A percentile compares a stretch with the other conserved stretches of the same genome.
phyloP scores from a whole-genome alignment of 2,888 invertebrate genomes.

The Ashinkailepas kermadecensis region DNA sequence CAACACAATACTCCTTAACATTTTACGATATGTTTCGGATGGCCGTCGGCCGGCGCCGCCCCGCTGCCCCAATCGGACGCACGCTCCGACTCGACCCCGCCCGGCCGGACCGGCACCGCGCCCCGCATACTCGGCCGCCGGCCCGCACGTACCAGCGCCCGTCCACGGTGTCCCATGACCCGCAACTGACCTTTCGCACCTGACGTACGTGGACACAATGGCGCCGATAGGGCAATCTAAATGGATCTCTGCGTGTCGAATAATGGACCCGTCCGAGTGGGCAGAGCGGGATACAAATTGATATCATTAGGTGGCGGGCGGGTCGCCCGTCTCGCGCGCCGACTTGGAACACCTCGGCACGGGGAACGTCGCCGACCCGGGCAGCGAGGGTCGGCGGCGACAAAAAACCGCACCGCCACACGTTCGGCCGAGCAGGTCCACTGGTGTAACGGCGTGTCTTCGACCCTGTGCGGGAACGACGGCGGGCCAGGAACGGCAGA shows the following conservation, averaged over 20 bases:
- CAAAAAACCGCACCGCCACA: constrained; percentile 2
- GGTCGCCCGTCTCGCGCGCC: neutral
- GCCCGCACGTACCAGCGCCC: neutral
- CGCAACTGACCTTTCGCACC: neutral
- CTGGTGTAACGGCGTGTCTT: too few relatives aligned
- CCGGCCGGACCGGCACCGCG: neutral
- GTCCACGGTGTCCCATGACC: neutral
- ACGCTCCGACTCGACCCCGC: too few relatives aligned
- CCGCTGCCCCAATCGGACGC: neutral
- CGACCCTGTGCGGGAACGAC: too few relatives aligned
- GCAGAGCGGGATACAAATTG: neutral
- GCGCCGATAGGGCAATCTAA: constrained; percentile 17
- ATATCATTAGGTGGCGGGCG: neutral
- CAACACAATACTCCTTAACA: too few relatives aligned
- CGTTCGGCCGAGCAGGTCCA: neutral
- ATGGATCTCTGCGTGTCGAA: neutral
- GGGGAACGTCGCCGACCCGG: neutral
- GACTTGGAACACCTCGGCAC: neutral
- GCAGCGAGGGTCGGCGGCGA: neutral
- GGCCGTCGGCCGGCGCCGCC: neutral
- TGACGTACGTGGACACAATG: neutral
- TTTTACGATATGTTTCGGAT: neutral
- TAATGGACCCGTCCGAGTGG: neutral
- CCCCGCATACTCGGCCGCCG: neutral
- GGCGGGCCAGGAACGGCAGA: too few relatives aligned